Base-by-base conservation (phyloP, 2,113 vertebrate genomes). In the Psephotus haematonotus region DNA sequence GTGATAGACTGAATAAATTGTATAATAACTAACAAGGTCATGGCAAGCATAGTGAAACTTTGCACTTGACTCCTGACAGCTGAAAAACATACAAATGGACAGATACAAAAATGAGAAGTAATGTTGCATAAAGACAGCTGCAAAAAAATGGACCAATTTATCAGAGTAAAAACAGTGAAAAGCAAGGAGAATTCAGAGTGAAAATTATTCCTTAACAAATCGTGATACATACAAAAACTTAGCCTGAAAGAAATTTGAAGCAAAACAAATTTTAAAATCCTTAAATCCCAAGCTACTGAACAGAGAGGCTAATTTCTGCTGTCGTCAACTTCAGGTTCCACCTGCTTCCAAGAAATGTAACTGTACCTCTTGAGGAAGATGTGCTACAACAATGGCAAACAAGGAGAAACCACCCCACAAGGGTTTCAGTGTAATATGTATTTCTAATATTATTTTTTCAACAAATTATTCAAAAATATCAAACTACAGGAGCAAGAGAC, bases 1-100 rank as follows among this genome's bases (percentile, higher is more conserved):
- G n/a, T 11, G 63, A 47, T 9, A 43, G 41, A 29, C 41, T 20
- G 41, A 67, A 80, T 19, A 24, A 65, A 37, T 14, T 11, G 3
- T 4, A 4, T 41, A 29, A 23, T 31, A 24, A 71, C 22, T 23
- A 72, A n/a, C 13, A 5, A 52, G 49, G 22, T 65, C 0, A 0
- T 9, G 17, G 76, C 7, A 76, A 53, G 52, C 41, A 25, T 2
- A 23, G 25, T 8, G 49, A 27, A 82, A 50, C 7, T 44, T 41
- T 19, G 71, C 31, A 69, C 19, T 53, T 60, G 8, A 3, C 9
- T 43, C 49, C 18, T 23, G 10, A 39, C 37, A 75, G 75, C 35
- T 41, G 29, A 37, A 62, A 77, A 87, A 83, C 24, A 3, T 1
- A 24, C 24, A 41, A 63, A 41, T 0, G 13, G 7, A 7, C 39